A percentile compares a stretch with the other conserved stretches of the same genome.
Evolutionary conservation across 2,113 vertebrate genomes (phyloP).

Genomic region (Ictidomys tridecemlineatus): DNA sequence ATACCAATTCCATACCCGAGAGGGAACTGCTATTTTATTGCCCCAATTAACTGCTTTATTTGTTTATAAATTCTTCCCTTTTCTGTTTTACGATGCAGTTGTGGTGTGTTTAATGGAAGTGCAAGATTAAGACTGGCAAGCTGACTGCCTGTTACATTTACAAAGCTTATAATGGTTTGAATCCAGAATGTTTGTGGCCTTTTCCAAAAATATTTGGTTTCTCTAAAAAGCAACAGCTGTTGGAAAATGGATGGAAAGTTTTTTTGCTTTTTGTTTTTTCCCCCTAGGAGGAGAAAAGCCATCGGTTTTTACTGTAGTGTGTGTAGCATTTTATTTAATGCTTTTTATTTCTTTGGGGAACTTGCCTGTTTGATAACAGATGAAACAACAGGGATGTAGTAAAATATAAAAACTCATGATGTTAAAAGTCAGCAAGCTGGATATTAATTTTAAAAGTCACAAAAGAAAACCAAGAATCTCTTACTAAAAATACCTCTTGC

Average conservation of each 20-base stretch:
- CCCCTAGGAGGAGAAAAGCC: not conserved
- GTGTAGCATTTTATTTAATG: slow-evolving; percentile 59
- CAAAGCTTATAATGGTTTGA: slow-evolving; percentile 76
- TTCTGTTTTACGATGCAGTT: slow-evolving; percentile 83
- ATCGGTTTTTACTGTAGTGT: slow-evolving; percentile 38
- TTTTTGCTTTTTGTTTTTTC: not conserved
- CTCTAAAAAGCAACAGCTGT: slow-evolving; percentile 81
- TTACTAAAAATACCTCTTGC: slow-evolving; percentile 64
- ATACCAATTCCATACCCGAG: slow-evolving; percentile 49
- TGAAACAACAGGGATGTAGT: slow-evolving; percentile 39
- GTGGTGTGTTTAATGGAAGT: slow-evolving; percentile 82
- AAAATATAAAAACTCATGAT: slow-evolving; percentile 67
- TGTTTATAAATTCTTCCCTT: slow-evolving; percentile 85
- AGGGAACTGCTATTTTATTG: slow-evolving; percentile 80
- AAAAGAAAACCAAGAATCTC: slow-evolving; percentile 20
- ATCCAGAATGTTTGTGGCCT: slow-evolving; percentile 72
- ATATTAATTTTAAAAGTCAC: slow-evolving; percentile 62
- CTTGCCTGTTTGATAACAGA: slow-evolving; percentile 67
- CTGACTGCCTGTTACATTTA: slow-evolving; percentile 65
- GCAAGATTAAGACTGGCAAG: slow-evolving; percentile 75
- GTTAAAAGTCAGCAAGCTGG: slow-evolving; percentile 69
- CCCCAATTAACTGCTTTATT: slow-evolving; percentile 84
- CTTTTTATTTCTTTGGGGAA: slow-evolving; percentile 71
- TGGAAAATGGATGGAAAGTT: slow-evolving; percentile 69
- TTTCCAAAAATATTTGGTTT: slow-evolving; percentile 82